Conservation (phyloP, 2,113 vertebrate species). For the Xiphophorus hellerii region DNA sequence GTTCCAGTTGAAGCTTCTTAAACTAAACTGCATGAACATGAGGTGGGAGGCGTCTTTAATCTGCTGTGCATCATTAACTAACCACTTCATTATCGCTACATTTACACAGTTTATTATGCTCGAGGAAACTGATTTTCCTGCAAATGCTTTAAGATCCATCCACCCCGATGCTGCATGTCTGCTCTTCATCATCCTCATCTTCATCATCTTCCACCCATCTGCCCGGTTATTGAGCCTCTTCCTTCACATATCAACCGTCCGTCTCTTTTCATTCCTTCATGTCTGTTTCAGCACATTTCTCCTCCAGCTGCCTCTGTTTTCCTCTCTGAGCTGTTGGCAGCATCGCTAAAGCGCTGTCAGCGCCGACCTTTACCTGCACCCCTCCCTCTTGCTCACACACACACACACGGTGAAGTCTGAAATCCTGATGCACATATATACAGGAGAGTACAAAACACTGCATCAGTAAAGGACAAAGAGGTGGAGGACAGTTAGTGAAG, state of each 20-base stretch:
- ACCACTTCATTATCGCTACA: neutral
- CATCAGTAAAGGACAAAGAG: conserved; percentile 1
- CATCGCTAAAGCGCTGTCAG: conserved; percentile 73
- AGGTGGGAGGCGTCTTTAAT: no score
- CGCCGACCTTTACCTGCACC: conserved; percentile 69
- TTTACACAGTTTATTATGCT: neutral
- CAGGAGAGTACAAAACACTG: conserved; percentile 7
- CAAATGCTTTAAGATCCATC: neutral
- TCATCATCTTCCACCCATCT: conserved; percentile 44
- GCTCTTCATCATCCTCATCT: conserved; percentile 34
- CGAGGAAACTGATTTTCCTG: neutral
- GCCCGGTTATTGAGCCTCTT: conserved; percentile 14
- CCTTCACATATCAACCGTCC: conserved; percentile 29
- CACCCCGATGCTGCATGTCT: conserved; percentile 1
- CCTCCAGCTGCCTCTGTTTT: conserved; percentile 45
- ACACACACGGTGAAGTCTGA: conserved; percentile 5
- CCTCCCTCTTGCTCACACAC: conserved; percentile 5
- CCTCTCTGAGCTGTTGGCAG: conserved; percentile 52
- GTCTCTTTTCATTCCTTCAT: conserved; percentile 46
- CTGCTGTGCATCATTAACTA: no score
- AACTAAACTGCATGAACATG: no score
- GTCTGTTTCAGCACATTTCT: conserved; percentile 41
- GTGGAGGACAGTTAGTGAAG: neutral
- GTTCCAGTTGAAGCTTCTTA: no score
- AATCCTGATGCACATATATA: conserved; percentile 17